phyloP scores from a whole-genome alignment of 2,797 vertebrate species.

The Dallia pectoralis region DNA sequence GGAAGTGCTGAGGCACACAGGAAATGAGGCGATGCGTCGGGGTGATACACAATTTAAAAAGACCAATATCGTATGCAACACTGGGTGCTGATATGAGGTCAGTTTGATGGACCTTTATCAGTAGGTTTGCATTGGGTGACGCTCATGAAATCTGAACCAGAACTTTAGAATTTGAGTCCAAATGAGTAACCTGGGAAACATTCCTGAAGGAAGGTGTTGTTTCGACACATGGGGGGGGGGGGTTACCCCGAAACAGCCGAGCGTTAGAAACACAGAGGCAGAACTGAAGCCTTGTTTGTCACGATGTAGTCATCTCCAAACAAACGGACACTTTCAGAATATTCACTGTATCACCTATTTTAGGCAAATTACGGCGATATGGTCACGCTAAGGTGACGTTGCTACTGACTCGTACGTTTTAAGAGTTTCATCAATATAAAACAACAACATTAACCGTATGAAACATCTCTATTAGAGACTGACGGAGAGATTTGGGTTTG shows the following conservation, averaged over 20 bases:
- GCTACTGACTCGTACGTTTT: background rate
- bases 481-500: background rate
- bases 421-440: background rate
- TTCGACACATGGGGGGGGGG: too few relatives aligned
- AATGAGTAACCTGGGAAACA: too few relatives aligned
- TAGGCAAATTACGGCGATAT: background rate
- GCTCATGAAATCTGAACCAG: background rate
- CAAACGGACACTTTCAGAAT: too few relatives aligned
- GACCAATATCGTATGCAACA: background rate
- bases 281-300: background rate
- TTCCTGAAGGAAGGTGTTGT: too few relatives aligned
- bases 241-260: too few relatives aligned
- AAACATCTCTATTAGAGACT: background rate
- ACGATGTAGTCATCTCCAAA: too few relatives aligned
- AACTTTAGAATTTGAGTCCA: too few relatives aligned
- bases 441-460: background rate
- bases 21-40: constrained; percentile 33
- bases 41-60: background rate
- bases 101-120: background rate
- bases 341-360: background rate
- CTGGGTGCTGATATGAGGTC: background rate
- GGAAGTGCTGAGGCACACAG: constrained; percentile 58
- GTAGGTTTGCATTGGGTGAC: background rate
- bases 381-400: background rate
- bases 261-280: background rate